Evolutionary conservation across 1,140 invertebrate species (phyloP).

Genomic region (Hypothenemus hampei): DNA sequence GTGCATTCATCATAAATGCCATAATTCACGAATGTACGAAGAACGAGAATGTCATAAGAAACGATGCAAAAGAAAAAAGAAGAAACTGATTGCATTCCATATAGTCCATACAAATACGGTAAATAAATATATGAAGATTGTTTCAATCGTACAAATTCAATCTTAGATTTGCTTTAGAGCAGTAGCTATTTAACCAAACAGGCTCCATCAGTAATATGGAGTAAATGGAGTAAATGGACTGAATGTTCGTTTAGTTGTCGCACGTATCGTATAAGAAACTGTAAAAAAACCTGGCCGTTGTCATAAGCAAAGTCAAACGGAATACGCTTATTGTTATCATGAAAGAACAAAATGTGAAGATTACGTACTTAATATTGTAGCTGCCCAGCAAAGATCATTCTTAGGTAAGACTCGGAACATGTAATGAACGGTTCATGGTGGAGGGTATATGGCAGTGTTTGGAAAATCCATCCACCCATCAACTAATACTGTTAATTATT

Average conservation of each 20-base stretch:
- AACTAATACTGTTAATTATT: too few relatives aligned
- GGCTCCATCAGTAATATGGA: slow-evolving; percentile 36
- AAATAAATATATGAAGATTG: neutral
- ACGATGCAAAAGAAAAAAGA: slow-evolving; percentile 35
- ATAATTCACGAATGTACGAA: slow-evolving; percentile 35
- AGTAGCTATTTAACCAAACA: slow-evolving; percentile 33
- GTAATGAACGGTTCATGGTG: too few relatives aligned
- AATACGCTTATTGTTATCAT: slow-evolving; percentile 80
- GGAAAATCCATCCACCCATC: too few relatives aligned
- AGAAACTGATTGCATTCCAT: slow-evolving; percentile 30
- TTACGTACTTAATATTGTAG: slow-evolving; percentile 60
- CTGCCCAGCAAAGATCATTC: too few relatives aligned
- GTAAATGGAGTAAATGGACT: slow-evolving; percentile 49
- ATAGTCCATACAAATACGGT: slow-evolving; percentile 36
- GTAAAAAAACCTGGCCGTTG: slow-evolving; percentile 69
- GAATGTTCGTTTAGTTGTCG: slow-evolving; percentile 47
- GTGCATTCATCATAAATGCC: slow-evolving; percentile 33
- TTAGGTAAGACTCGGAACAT: too few relatives aligned
- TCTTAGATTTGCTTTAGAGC: slow-evolving; percentile 29
- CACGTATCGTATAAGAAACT: slow-evolving; percentile 55
- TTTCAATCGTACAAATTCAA: neutral
- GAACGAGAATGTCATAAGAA: slow-evolving; percentile 37
- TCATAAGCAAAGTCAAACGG: slow-evolving; percentile 61
- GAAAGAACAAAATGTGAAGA: slow-evolving; percentile 73
- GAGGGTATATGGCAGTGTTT: too few relatives aligned